A percentile compares a stretch with the other conserved stretches of the same genome.
phyloP scores from a whole-genome alignment of 2,888 invertebrate species.

The Antheraea assamensis region DNA sequence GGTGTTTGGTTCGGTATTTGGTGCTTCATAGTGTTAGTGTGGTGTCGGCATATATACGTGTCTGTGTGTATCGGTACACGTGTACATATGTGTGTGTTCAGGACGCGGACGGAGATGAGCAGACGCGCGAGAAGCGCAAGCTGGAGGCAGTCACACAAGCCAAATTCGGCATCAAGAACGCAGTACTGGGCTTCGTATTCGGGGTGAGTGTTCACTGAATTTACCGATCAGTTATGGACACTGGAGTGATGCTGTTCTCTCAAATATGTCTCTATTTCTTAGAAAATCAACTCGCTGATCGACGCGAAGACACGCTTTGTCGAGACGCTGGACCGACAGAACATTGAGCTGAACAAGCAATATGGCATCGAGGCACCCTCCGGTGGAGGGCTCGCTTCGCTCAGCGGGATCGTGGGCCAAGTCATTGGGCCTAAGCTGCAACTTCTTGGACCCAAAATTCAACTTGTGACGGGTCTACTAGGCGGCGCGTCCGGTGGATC shows the following conservation, averaged over 20 bases:
- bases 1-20: conserved; percentile 37
- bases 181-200: conserved; percentile 91
- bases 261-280: conserved; percentile 51
- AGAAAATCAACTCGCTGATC: conserved; percentile 92
- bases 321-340: conserved; percentile 86
- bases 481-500: conserved; percentile 83
- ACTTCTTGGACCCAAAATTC: conserved; percentile 85
- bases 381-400: conserved; percentile 81
- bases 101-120: conserved; percentile 72
- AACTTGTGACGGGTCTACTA: conserved; percentile 78
- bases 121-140: conserved; percentile 87
- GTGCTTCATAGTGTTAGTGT: conserved; percentile 35
- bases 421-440: conserved; percentile 88
- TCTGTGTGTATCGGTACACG: conserved; percentile 35
- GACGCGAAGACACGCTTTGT: conserved; percentile 90
- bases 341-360: conserved; percentile 89
- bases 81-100: conserved; percentile 71
- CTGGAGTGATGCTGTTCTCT: neutral
- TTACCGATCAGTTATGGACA: neutral
- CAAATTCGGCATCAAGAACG: conserved; percentile 89
- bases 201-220: conserved; percentile 83
- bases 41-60: conserved; percentile 34
- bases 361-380: conserved; percentile 87
- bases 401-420: conserved; percentile 85
- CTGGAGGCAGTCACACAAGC: conserved; percentile 84